Conservation (phyloP, 1,140 invertebrate species). For the Musca domestica region DNA sequence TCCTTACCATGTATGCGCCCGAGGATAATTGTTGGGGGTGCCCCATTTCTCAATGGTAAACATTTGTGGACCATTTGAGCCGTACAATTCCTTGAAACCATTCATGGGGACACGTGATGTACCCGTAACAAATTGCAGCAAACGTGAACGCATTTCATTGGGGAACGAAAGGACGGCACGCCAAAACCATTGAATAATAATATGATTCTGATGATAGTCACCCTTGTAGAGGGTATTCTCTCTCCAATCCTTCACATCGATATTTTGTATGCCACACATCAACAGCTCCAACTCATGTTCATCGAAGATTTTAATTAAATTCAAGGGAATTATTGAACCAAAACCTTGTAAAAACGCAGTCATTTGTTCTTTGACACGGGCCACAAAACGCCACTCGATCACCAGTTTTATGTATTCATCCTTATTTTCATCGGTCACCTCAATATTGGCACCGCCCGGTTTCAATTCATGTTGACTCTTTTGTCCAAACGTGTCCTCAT, state of each 20-base stretch:
- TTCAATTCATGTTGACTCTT: conserved; percentile 91
- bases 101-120: conserved; percentile 99
- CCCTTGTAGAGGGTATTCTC: conserved; percentile 96
- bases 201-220: conserved; percentile 96
- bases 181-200: conserved; percentile 98
- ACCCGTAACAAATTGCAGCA: conserved; percentile 97
- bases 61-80: conserved; percentile 95
- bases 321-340: conserved; percentile 85
- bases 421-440: conserved; percentile 93
- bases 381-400: conserved; percentile 96
- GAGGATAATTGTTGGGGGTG: conserved; percentile 84
- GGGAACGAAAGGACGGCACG: conserved; percentile 92
- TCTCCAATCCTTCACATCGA: conserved; percentile 97
- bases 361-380: conserved; percentile 94
- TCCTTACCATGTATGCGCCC: conserved; percentile 97
- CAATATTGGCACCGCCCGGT: conserved; percentile 83
- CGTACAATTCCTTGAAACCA: conserved; percentile 97
- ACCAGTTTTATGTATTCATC: conserved; percentile 96
- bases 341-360: conserved; percentile 93
- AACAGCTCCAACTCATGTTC: conserved; percentile 96
- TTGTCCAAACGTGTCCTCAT: conserved; percentile 95
- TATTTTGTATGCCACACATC: conserved; percentile 98
- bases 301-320: conserved; percentile 94
- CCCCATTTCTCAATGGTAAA: conserved; percentile 99
- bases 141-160: conserved; percentile 92